These are phyloP conservation scores for Proterorhinus semilunaris DNA, from an alignment of 2,113 vertebrate genomes.

Conservation along the genomic window DNA sequence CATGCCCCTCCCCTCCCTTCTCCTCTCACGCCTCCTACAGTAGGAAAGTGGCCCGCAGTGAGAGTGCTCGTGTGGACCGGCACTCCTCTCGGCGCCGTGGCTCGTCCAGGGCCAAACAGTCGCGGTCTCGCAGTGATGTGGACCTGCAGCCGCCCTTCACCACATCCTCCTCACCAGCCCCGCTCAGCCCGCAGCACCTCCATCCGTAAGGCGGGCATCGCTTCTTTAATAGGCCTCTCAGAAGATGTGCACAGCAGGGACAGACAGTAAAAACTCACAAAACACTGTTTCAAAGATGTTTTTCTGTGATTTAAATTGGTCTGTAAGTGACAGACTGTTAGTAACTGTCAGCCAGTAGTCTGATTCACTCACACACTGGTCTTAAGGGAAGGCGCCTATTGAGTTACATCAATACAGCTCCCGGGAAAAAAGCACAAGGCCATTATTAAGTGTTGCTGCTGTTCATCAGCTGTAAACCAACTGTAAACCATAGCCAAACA, in stretches of 20 bases:
- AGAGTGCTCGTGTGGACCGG: slow-evolving; percentile 87
- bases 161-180: slow-evolving; percentile 55
- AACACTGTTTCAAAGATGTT: background rate
- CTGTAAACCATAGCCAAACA: background rate
- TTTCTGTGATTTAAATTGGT: slow-evolving; percentile 19
- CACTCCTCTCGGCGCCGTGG: slow-evolving; percentile 82
- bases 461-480: slow-evolving; percentile 5
- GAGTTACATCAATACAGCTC: slow-evolving; percentile 18
- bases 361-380: slow-evolving; percentile 25
- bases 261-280: slow-evolving; percentile 27
- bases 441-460: slow-evolving; percentile 13
- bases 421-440: slow-evolving; percentile 6
- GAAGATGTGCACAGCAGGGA: slow-evolving; percentile 53
- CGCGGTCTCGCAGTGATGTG: slow-evolving; percentile 91
- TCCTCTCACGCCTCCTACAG: slow-evolving; percentile 48
- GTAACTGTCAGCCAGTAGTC: slow-evolving; percentile 22
- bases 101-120: slow-evolving; percentile 85
- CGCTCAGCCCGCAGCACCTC: slow-evolving; percentile 65
- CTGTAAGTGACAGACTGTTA: slow-evolving; percentile 20
- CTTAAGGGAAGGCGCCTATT: slow-evolving; percentile 21
- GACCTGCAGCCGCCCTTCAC: slow-evolving; percentile 82
- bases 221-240: slow-evolving; percentile 18
- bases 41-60: slow-evolving; percentile 83
- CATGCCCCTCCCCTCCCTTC: slow-evolving; percentile 1
- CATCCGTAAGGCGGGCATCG: slow-evolving; percentile 72